phyloP scores from a whole-genome alignment of 2,113 vertebrate genomes.

The Neogobius melanostomus region DNA sequence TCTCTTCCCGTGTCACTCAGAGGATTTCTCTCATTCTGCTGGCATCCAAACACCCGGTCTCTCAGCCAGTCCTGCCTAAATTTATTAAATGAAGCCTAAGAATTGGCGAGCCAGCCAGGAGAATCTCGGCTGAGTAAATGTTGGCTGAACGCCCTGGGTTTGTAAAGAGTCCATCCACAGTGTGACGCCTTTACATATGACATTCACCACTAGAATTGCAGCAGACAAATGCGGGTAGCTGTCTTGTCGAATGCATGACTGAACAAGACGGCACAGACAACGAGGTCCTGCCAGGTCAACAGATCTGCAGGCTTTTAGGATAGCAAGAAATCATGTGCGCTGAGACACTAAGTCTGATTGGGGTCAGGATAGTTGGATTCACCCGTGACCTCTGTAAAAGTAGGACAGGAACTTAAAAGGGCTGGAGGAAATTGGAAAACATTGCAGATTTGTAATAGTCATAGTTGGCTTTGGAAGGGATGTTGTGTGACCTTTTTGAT shows the following conservation, averaged over 20 bases:
- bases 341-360: conserved; percentile 40
- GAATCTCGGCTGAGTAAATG: conserved; percentile 23
- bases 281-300: conserved; percentile 10
- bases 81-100: conserved; percentile 41
- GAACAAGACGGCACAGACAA: conserved; percentile 9
- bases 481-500: background rate
- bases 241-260: conserved; percentile 7
- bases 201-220: conserved; percentile 22
- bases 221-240: conserved; percentile 18
- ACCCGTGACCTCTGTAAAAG: conserved; percentile 23
- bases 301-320: conserved; percentile 22
- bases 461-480: background rate
- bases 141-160: conserved; percentile 30
- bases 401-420: background rate
- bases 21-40: conserved; percentile 32
- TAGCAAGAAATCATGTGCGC: conserved; percentile 40
- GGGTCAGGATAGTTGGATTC: conserved; percentile 32
- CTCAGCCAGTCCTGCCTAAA: conserved; percentile 20
- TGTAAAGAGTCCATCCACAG: conserved; percentile 10
- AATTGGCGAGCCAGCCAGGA: conserved; percentile 25
- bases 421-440: background rate
- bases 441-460: background rate
- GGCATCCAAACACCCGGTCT: conserved; percentile 20
- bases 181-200: conserved; percentile 17
- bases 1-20: conserved; percentile 42